These are phyloP conservation scores for Caenorhabditis latens DNA, from an alignment of 1,140 invertebrate genomes.

Conservation along the genomic window DNA sequence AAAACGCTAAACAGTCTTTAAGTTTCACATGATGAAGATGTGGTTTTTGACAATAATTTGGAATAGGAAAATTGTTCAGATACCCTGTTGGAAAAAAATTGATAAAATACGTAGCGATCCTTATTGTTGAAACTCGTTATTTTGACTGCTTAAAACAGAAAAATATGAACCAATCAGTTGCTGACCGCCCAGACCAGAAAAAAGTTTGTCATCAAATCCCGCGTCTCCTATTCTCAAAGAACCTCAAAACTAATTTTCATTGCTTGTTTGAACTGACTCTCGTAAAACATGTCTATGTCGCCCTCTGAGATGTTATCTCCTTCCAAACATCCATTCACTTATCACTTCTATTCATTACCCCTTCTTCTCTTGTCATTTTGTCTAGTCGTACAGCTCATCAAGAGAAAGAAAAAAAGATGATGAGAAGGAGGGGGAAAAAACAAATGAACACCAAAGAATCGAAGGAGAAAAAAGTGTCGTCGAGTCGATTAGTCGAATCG, in stretches of 20 bases:
- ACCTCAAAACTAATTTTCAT: background rate
- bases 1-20: no score
- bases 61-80: no score
- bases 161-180: no score
- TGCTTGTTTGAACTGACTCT: background rate
- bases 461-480: background rate
- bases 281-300: constrained; percentile 17
- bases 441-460: background rate
- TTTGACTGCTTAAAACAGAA: no score
- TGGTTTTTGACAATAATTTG: no score
- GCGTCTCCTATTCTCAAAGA: background rate
- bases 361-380: background rate
- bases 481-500: background rate
- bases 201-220: no score
- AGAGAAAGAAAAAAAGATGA: background rate
- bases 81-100: no score
- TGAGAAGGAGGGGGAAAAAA: background rate
- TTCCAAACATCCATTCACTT: background rate
- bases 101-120: no score
- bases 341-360: background rate
- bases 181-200: no score
- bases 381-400: constrained; percentile 21
- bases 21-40: no score
- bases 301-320: background rate
- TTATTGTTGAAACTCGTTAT: no score